Evolutionary conservation across 2,113 vertebrate species (phyloP).

Genomic region (Cebus imitator): DNA sequence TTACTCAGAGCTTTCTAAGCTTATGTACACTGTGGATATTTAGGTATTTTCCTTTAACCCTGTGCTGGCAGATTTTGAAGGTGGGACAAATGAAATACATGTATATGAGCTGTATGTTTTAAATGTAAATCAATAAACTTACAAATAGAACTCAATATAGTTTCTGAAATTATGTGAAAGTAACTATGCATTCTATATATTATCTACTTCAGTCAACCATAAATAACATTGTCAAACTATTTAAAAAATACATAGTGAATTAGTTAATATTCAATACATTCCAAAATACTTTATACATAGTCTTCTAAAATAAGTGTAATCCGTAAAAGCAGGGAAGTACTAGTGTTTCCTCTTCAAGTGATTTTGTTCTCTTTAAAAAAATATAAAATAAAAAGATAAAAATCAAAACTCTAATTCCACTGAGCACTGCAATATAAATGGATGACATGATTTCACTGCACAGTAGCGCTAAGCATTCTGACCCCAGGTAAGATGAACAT

Average conservation of each 20-base stretch:
- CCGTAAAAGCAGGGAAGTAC: not conserved
- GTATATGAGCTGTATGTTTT: not conserved
- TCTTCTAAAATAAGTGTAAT: not conserved
- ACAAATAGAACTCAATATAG: not conserved
- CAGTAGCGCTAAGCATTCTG: slow-evolving; percentile 5
- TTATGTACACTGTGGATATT: not conserved
- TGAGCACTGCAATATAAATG: not conserved
- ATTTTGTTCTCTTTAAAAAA: not conserved
- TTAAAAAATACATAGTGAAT: not conserved
- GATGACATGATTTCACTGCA: not conserved
- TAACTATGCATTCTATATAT: not conserved
- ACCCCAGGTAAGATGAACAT: not conserved
- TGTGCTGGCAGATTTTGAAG: not conserved
- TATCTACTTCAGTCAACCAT: not conserved
- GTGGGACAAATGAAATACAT: not conserved
- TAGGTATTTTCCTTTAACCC: not conserved
- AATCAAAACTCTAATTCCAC: not conserved
- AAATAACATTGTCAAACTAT: not conserved
- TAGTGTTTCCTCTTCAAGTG: not conserved
- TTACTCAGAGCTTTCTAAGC: not conserved
- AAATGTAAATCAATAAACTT: not conserved
- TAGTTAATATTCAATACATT: not conserved
- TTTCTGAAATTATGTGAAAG: not conserved
- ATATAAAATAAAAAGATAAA: not conserved
- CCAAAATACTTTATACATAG: not conserved